These are phyloP conservation scores for Pardalotus punctatus DNA, from an alignment of 2,113 vertebrate genomes.

Conservation along the genomic window DNA sequence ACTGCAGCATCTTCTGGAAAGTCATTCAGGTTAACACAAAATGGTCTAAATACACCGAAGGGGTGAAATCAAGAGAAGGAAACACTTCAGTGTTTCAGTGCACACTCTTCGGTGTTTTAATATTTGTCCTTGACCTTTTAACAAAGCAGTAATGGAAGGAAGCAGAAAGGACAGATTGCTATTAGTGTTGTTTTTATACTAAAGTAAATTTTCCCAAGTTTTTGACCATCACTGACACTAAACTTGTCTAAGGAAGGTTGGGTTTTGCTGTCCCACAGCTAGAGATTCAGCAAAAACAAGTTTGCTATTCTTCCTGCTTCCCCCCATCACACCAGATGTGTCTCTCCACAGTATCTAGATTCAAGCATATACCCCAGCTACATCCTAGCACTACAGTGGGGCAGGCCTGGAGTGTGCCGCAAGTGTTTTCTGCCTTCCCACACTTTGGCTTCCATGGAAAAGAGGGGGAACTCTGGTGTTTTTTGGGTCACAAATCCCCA, in stretches of 20 bases:
- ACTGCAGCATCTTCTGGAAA: background rate
- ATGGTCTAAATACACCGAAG: background rate
- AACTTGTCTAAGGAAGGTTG: background rate
- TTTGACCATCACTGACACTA: background rate
- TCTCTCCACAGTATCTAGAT: background rate
- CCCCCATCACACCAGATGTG: background rate
- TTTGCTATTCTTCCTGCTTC: background rate
- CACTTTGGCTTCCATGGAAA: background rate
- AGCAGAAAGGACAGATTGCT: background rate
- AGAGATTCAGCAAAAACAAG: background rate
- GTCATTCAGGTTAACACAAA: background rate
- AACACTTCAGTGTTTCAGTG: no score
- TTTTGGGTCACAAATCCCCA: background rate
- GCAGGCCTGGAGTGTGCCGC: background rate
- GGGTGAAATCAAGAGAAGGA: background rate
- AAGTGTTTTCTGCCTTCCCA: background rate
- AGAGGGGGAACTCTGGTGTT: background rate
- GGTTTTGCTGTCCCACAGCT: background rate
- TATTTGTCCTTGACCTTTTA: background rate
- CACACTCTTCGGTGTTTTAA: background rate
- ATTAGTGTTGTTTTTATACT: background rate
- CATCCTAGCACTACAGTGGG: background rate
- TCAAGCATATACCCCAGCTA: background rate
- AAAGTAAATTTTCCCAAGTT: background rate
- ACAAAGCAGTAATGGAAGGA: constrained; percentile 10